Conservation (phyloP, 2,888 invertebrate genomes). For the Drosophila robusta region DNA sequence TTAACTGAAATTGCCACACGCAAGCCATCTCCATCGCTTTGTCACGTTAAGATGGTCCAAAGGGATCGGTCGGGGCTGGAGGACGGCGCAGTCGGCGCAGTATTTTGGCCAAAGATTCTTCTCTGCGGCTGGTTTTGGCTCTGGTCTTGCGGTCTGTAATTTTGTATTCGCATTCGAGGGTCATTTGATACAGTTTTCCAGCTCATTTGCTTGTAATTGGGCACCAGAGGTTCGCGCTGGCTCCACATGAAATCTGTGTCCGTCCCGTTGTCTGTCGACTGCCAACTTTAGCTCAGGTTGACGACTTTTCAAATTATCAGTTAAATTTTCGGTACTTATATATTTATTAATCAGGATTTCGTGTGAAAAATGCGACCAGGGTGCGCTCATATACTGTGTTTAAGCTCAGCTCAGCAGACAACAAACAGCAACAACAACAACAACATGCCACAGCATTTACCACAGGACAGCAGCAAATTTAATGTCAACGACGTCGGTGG, state of each 20-base stretch:
- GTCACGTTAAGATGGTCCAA: conserved; percentile 71
- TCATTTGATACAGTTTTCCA: conserved; percentile 86
- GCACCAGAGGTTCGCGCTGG: conserved; percentile 80
- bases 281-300: conserved; percentile 69
- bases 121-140: conserved; percentile 24
- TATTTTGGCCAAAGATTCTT: conserved; percentile 62
- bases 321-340: conserved; percentile 73
- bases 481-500: conserved; percentile 81
- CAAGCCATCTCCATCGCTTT: conserved; percentile 85
- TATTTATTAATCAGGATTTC: conserved; percentile 80
- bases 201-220: conserved; percentile 85
- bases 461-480: conserved; percentile 54
- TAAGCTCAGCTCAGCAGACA: conserved; percentile 70
- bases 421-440: conserved; percentile 42
- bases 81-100: conserved; percentile 24
- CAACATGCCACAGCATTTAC: conserved; percentile 31
- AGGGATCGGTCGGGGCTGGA: not conserved
- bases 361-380: conserved; percentile 82
- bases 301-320: conserved; percentile 80
- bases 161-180: conserved; percentile 81
- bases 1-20: conserved; percentile 85
- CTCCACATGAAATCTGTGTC: conserved; percentile 59
- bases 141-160: conserved; percentile 64
- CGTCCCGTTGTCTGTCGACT: conserved; percentile 32
- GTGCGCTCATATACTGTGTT: conserved; percentile 61